Evolutionary conservation across 2,888 invertebrate genomes (phyloP).

Genomic region (Anagyrus pseudococci): DNA sequence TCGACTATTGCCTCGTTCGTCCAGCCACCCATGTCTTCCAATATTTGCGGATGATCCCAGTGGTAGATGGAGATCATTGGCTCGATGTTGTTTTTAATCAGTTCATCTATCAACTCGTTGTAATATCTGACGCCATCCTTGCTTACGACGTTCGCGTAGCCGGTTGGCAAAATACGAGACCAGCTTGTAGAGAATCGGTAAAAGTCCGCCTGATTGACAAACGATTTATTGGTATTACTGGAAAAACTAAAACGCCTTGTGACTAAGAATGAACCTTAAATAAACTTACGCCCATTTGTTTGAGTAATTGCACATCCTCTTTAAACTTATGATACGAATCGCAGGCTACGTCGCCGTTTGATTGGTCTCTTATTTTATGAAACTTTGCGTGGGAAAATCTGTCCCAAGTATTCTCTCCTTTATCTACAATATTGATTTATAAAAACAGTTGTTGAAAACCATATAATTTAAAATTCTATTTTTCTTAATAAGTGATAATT

Average conservation of each 20-base stretch:
- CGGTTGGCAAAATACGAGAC: constrained; percentile 63
- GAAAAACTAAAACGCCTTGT: neutral
- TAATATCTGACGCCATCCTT: constrained; percentile 63
- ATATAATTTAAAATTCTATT: no score
- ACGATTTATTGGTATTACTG: neutral
- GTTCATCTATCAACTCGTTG: constrained; percentile 60
- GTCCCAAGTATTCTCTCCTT: constrained; percentile 9
- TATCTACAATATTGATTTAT: neutral
- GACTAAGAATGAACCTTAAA: no score
- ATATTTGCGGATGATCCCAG: constrained; percentile 69
- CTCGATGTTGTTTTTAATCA: constrained; percentile 65
- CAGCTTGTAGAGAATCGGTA: constrained; percentile 60
- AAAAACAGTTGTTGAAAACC: no score
- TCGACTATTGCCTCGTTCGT: constrained; percentile 68
- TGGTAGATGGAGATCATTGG: constrained; percentile 70
- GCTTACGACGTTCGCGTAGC: constrained; percentile 53
- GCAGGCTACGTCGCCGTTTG: constrained; percentile 72
- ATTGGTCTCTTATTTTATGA: constrained; percentile 65
- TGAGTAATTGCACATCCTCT: constrained; percentile 55
- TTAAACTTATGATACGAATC: constrained; percentile 73
- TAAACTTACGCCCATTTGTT: constrained; percentile 39
- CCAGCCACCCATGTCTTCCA: constrained; percentile 71
- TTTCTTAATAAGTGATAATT: no score
- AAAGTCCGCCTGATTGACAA: constrained; percentile 54
- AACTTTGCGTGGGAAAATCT: constrained; percentile 63